Evolutionary conservation across 37 sponge, comb jelly and placozoan species (phyloP), one percentile per base, ranked within the genome.

Genomic region (Oopsacas minuta): DNA sequence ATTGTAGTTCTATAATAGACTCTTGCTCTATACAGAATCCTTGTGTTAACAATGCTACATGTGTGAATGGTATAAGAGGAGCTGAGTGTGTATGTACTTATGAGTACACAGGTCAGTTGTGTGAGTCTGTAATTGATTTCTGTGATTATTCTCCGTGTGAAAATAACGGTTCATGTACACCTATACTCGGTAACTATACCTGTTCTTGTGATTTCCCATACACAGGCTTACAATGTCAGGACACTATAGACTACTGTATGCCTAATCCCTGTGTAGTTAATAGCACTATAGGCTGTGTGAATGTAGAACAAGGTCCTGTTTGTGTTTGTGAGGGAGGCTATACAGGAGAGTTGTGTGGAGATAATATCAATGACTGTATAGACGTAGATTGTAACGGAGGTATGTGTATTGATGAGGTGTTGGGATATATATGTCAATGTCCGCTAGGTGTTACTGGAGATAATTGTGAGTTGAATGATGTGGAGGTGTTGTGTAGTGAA

Each of bases 131-230:
- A 34, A n/a, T 61, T 61, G 75, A 61, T 34, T 61, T 61, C 30
- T 61, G 75, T 12, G 28, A 25, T 3, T 32, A 25, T 25, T 10
- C 7, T 12, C 75, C 75, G 20, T 61, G 75, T 12, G 20, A 5
- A 3, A 61, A 61, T 61, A 61, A 61, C 75, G 75, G 75, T n/a
- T 32, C 17, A 25, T 61, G 75, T 61, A 61, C 75, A n/a, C 75
- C 75, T 25, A 20, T n/a, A 3, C 75, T 61, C 22, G 75, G 75
- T 34, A 61, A 61, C 75, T 61, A 61, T 34, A 61, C 75, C 30
- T 61, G 75, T 12, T 10, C 75, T 34, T 61, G 75, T n/a, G 75
- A 61, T 34, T 61, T 61, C 75, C 75, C 75, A 3, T 61, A 61
- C 28, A 25, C 75, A 25, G 75, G 75, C 20, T n/a, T 25, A 5